phyloP scores from a whole-genome alignment of 2,797 vertebrate species.

The Myotis findleyi region DNA sequence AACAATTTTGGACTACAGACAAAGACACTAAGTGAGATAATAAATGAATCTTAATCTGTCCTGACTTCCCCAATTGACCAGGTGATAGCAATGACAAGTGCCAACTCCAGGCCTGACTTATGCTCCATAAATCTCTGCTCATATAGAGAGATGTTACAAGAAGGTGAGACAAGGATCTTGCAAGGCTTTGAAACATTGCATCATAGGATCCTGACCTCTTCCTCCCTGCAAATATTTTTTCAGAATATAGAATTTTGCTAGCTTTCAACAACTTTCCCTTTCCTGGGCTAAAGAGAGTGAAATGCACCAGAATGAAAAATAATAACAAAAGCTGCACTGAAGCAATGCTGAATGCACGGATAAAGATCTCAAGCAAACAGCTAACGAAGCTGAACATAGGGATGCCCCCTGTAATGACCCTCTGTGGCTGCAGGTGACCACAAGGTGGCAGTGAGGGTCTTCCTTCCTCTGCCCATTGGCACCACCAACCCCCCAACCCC shows the following conservation, averaged over 20 bases:
- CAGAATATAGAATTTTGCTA: slow-evolving; percentile 54
- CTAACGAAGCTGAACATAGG: not conserved
- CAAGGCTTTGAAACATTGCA: slow-evolving; percentile 14
- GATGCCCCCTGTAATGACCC: not conserved
- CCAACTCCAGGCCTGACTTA: not conserved
- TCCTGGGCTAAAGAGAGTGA: slow-evolving; percentile 56
- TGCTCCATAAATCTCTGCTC: not conserved
- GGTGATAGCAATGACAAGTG: slow-evolving; percentile 68
- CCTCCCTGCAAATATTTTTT: slow-evolving; percentile 53
- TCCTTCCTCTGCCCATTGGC: not conserved
- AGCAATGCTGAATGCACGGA: not conserved
- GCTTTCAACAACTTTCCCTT: slow-evolving; percentile 59
- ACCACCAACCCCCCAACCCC: not conserved
- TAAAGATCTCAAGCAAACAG: not conserved
- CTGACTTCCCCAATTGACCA: slow-evolving; percentile 48
- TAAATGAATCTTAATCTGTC: slow-evolving; percentile 64
- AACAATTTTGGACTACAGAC: slow-evolving; percentile 79
- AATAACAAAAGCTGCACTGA: not conserved
- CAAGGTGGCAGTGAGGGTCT: slow-evolving; percentile 76
- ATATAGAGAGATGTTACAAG: not conserved
- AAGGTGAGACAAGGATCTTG: not conserved
- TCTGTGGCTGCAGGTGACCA: slow-evolving; percentile 60
- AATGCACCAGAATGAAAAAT: slow-evolving; percentile 49
- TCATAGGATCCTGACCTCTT: slow-evolving; percentile 63
- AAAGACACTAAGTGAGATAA: slow-evolving; percentile 72